These are phyloP conservation scores for Lutjanus erythropterus DNA, from an alignment of 2,113 vertebrate species.

Conservation along the genomic window DNA sequence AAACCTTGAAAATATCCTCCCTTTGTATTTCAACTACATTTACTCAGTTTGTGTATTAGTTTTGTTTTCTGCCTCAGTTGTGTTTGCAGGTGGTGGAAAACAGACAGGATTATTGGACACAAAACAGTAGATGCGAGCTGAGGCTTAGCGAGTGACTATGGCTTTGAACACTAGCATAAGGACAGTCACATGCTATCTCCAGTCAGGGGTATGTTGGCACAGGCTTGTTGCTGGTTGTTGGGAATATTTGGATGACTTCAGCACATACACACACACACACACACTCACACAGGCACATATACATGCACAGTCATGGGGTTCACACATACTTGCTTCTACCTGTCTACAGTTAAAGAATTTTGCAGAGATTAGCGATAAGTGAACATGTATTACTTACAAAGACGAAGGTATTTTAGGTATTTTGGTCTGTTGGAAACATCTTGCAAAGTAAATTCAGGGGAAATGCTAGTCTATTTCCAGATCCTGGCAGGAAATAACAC, in stretches of 20 bases:
- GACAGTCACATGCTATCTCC: slow-evolving; percentile 82
- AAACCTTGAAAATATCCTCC: neutral
- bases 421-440: neutral
- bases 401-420: slow-evolving; percentile 2
- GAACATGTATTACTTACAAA: neutral
- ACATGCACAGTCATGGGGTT: slow-evolving; percentile 36
- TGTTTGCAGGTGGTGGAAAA: slow-evolving; percentile 58
- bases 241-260: slow-evolving; percentile 80
- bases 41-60: slow-evolving; percentile 7
- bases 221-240: slow-evolving; percentile 63
- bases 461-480: slow-evolving; percentile 61
- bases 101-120: slow-evolving; percentile 74
- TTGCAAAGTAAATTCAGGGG: slow-evolving; percentile 11
- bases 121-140: slow-evolving; percentile 70
- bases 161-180: slow-evolving; percentile 81
- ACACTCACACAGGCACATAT: slow-evolving; percentile 11
- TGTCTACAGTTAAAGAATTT: slow-evolving; percentile 7
- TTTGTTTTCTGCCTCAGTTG: slow-evolving; percentile 57
- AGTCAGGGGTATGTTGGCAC: slow-evolving; percentile 81
- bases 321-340: slow-evolving; percentile 16
- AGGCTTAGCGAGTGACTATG: slow-evolving; percentile 74
- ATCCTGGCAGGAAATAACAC: slow-evolving; percentile 56
- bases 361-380: slow-evolving; percentile 1
- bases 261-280: slow-evolving; percentile 47
- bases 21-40: slow-evolving; percentile 11